Evolutionary conservation across 2,888 invertebrate genomes (phyloP).

Genomic region (Epicampocera succincta): DNA sequence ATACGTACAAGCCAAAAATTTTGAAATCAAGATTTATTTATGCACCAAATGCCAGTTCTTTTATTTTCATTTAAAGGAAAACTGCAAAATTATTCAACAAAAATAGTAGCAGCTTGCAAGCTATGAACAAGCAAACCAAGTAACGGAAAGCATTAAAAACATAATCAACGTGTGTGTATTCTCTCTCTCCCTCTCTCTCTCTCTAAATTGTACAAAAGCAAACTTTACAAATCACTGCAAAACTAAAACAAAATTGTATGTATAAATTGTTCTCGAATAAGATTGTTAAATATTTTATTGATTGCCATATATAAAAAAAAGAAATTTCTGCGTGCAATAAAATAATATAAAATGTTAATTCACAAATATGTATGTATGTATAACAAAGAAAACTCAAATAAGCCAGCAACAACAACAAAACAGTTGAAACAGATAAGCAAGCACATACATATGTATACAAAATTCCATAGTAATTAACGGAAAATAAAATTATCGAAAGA

Average conservation of each 20-base stretch:
- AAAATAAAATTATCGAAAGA: slow-evolving; percentile 52
- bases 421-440: slow-evolving; percentile 69
- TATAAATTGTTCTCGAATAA: slow-evolving; percentile 54
- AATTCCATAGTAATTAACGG: no score
- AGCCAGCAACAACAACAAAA: slow-evolving; percentile 53
- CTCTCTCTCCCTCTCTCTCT: slow-evolving; percentile 33
- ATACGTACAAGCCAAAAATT: slow-evolving; percentile 9
- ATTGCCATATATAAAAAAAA: no score
- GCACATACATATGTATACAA: slow-evolving; percentile 49
- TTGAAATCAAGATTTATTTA: slow-evolving; percentile 37
- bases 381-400: slow-evolving; percentile 15
- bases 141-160: slow-evolving; percentile 5
- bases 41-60: slow-evolving; percentile 11
- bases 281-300: slow-evolving; percentile 60
- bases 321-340: background rate
- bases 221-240: slow-evolving; percentile 22
- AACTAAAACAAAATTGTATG: slow-evolving; percentile 8
- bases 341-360: slow-evolving; percentile 19
- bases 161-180: slow-evolving; percentile 44
- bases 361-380: background rate
- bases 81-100: background rate
- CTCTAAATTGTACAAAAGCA: slow-evolving; percentile 59
- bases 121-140: background rate
- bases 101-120: background rate
- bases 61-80: slow-evolving; percentile 1